Conservation (phyloP, 2,113 vertebrate species). For the Vireo altiloquus region DNA sequence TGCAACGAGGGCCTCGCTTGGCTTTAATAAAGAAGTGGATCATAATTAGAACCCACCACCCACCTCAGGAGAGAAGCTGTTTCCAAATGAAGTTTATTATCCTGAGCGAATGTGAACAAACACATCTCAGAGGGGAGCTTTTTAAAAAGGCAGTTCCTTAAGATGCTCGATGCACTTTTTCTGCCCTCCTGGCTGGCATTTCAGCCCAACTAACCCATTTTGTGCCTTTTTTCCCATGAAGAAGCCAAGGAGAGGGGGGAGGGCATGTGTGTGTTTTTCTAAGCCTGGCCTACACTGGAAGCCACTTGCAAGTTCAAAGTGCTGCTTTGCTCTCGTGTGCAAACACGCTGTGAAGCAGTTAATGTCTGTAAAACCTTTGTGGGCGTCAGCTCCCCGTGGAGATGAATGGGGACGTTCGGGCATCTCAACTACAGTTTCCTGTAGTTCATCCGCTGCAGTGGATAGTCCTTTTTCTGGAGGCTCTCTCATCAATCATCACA, state of each 20-base stretch:
- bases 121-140: neutral
- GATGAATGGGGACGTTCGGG: conserved; percentile 9
- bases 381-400: neutral
- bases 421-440: neutral
- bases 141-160: neutral
- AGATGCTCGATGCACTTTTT: neutral
- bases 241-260: neutral
- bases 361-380: neutral
- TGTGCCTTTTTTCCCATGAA: neutral
- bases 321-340: neutral
- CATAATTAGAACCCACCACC: neutral
- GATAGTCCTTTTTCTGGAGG: neutral
- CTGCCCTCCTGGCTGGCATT: neutral
- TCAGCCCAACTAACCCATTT: neutral
- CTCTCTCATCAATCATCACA: neutral
- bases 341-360: conserved; percentile 10
- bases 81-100: neutral
- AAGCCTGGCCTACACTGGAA: neutral
- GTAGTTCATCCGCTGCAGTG: neutral
- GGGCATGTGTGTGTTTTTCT: neutral
- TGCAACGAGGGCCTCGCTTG: neutral
- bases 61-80: neutral
- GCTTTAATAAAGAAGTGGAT: neutral
- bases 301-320: neutral
- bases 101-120: neutral